Evolutionary conservation across 2,888 invertebrate species (phyloP).

Genomic region (Cheilosia grossa): DNA sequence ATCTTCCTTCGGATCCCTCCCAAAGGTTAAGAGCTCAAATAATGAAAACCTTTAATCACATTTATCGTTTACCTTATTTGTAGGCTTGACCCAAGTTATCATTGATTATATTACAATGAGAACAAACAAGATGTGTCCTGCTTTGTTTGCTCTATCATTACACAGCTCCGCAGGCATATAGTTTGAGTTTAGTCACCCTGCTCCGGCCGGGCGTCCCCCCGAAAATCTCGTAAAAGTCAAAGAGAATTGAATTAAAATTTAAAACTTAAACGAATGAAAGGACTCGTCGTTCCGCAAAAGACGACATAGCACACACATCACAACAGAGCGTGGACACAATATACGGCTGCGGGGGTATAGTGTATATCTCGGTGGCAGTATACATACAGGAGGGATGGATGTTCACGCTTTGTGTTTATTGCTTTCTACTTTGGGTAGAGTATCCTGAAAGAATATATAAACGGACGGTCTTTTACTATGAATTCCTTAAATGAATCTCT

Average conservation of each 20-base stretch:
- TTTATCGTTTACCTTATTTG: constrained; percentile 42
- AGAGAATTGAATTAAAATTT: constrained; percentile 74
- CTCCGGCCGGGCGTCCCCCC: constrained; percentile 27
- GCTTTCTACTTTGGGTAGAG: constrained; percentile 40
- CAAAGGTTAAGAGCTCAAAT: background rate
- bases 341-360: background rate
- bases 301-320: constrained; percentile 9
- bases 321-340: constrained; percentile 29
- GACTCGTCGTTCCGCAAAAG: constrained; percentile 42
- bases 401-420: constrained; percentile 69
- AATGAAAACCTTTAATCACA: background rate
- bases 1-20: too few relatives aligned
- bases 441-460: constrained; percentile 31
- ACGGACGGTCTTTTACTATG: constrained; percentile 47
- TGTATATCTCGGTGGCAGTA: constrained; percentile 2
- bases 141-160: constrained; percentile 71
- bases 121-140: constrained; percentile 74
- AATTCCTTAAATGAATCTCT: constrained; percentile 73
- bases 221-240: constrained; percentile 70
- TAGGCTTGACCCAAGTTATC: constrained; percentile 75
- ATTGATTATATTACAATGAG: constrained; percentile 74
- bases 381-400: constrained; percentile 13
- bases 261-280: constrained; percentile 73
- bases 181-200: constrained; percentile 42
- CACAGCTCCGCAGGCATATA: constrained; percentile 33